phyloP scores from a whole-genome alignment of 2,888 invertebrate genomes.

The Amphimallon solstitiale region DNA sequence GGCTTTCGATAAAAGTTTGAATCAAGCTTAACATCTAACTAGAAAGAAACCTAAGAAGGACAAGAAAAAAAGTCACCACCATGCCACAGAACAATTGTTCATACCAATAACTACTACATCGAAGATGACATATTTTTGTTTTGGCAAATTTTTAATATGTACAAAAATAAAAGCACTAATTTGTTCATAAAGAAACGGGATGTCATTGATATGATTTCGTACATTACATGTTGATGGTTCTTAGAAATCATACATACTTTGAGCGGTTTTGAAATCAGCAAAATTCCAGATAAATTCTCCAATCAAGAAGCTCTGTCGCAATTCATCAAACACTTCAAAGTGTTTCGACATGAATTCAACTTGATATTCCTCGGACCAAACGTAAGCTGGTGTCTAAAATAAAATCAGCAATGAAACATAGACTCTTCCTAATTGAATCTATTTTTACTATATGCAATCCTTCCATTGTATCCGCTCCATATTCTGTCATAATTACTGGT shows the following conservation, averaged over 20 bases:
- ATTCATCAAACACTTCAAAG: constrained; percentile 90
- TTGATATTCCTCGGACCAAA: constrained; percentile 98
- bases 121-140: too few species aligned
- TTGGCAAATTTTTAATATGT: too few species aligned
- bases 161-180: too few species aligned
- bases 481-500: constrained; percentile 93
- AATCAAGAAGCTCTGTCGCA: constrained; percentile 82
- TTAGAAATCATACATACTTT: constrained; percentile 59
- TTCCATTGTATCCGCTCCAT: constrained; percentile 93
- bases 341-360: constrained; percentile 83
- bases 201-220: too few species aligned
- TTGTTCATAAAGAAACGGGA: too few species aligned
- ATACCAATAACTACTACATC: too few species aligned
- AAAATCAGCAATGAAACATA: background rate
- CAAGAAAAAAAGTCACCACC: too few species aligned
- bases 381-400: constrained; percentile 77
- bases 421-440: background rate
- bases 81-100: too few species aligned
- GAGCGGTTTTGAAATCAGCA: constrained; percentile 96
- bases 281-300: constrained; percentile 99
- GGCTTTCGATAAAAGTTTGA: too few species aligned
- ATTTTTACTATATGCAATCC: constrained; percentile 86
- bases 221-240: too few species aligned
- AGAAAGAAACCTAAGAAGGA: too few species aligned
- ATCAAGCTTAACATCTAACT: too few species aligned